phyloP scores from a whole-genome alignment of 2,797 vertebrate genomes.

The Bradypus variegatus region DNA sequence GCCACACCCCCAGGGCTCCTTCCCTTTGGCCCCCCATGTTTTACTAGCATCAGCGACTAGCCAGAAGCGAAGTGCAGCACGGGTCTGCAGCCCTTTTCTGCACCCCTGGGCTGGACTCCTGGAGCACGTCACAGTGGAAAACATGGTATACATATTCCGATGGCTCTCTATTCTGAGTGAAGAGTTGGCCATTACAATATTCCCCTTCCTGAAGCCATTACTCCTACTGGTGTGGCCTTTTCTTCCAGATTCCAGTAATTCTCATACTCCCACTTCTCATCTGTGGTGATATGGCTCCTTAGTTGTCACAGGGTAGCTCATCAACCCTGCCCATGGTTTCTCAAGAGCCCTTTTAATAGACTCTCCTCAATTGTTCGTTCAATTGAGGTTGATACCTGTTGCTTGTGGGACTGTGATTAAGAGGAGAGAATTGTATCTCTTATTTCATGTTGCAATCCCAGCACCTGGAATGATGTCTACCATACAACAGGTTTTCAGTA shows the following conservation, averaged over 20 bases:
- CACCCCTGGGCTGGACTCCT: no score
- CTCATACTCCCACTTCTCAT: neutral
- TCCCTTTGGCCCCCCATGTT: no score
- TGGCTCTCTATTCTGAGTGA: neutral
- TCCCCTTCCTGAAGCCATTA: neutral
- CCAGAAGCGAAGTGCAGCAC: no score
- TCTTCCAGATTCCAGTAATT: neutral
- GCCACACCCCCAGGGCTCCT: no score
- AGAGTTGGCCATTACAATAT: neutral
- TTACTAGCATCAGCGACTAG: no score
- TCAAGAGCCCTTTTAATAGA: neutral
- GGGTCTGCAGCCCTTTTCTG: no score
- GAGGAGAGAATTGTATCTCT: neutral
- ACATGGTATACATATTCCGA: neutral
- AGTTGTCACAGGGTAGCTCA: neutral
- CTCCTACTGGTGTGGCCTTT: neutral
- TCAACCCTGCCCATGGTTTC: neutral
- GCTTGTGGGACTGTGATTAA: neutral
- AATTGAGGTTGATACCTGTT: neutral
- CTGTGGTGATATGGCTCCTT: neutral
- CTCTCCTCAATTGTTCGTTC: no score
- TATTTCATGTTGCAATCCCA: neutral
- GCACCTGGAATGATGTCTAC: no score
- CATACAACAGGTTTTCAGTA: neutral
- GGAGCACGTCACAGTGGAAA: no score